phyloP scores from a whole-genome alignment of 2,797 vertebrate genomes.

The Galagoides demidoff region DNA sequence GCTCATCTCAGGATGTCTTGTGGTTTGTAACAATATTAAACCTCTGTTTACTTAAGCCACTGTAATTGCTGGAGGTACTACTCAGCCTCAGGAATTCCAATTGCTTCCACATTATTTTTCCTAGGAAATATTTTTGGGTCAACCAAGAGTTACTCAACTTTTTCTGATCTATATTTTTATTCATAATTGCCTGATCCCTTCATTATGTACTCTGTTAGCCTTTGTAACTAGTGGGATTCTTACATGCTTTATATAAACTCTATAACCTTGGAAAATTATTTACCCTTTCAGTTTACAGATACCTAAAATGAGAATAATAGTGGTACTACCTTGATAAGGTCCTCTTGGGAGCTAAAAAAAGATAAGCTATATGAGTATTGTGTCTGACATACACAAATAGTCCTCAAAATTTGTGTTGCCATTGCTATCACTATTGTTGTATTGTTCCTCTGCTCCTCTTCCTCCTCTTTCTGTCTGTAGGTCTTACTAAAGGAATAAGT shows the following conservation, averaged over 20 bases:
- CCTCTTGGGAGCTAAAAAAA: background rate
- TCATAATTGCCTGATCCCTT: background rate
- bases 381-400: background rate
- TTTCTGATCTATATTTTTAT: background rate
- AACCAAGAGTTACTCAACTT: background rate
- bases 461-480: background rate
- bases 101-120: background rate
- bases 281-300: background rate
- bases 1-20: background rate
- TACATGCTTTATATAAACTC: conserved; percentile 5
- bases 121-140: background rate
- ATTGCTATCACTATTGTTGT: background rate
- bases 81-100: background rate
- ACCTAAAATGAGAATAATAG: background rate
- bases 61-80: background rate
- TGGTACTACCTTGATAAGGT: background rate
- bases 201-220: background rate
- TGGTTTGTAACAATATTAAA: background rate
- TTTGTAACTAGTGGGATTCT: conserved; percentile 10
- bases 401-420: background rate
- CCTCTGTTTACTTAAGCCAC: background rate
- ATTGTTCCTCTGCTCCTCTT: background rate
- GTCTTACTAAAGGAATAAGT: background rate
- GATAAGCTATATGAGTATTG: background rate
- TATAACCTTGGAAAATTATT: background rate